Percentiles rank a stretch among this genome's conserved stretches.
Evolutionary conservation across 1,140 invertebrate genomes (phyloP).

Genomic region (Caligus rogercresseyi): DNA sequence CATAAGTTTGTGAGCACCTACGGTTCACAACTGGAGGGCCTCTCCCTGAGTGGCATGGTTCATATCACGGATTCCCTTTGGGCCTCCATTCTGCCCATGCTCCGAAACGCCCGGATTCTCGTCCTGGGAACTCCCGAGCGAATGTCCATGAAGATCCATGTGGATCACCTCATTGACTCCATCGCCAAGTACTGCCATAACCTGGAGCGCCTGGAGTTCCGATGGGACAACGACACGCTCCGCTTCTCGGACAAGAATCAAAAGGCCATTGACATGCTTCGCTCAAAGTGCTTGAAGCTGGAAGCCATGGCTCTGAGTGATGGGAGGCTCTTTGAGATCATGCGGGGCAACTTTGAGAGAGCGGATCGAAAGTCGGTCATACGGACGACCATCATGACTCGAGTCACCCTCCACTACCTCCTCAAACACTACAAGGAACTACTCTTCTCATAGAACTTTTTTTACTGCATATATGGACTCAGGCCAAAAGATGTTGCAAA

Average conservation of each 20-base stretch:
- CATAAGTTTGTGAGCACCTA: conserved; percentile 73
- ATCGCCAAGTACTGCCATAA: conserved; percentile 68
- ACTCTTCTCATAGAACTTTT: conserved; percentile 55
- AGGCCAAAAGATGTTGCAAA: not conserved
- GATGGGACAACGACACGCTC: conserved; percentile 96
- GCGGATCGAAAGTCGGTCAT: conserved; percentile 91
- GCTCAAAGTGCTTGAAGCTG: conserved; percentile 27
- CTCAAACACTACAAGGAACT: conserved; percentile 81
- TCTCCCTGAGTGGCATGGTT: conserved; percentile 82
- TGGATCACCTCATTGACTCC: conserved; percentile 92
- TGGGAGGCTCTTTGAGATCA: conserved; percentile 96
- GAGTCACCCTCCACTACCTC: conserved; percentile 74
- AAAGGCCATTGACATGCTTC: conserved; percentile 76
- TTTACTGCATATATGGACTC: not conserved
- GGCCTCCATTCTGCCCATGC: conserved; percentile 69
- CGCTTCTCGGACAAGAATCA: conserved; percentile 97
- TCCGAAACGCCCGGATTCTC: conserved; percentile 45
- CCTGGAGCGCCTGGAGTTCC: conserved; percentile 74
- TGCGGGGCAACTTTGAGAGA: conserved; percentile 96
- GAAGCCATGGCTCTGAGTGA: conserved; percentile 44
- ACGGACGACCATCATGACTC: conserved; percentile 77
- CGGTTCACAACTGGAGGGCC: conserved; percentile 46
- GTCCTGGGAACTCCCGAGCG: conserved; percentile 90
- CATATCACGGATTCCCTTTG: conserved; percentile 94
- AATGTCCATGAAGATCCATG: conserved; percentile 82